Evolutionary conservation across 2,113 vertebrate genomes (phyloP).

Genomic region (Alectura lathami): DNA sequence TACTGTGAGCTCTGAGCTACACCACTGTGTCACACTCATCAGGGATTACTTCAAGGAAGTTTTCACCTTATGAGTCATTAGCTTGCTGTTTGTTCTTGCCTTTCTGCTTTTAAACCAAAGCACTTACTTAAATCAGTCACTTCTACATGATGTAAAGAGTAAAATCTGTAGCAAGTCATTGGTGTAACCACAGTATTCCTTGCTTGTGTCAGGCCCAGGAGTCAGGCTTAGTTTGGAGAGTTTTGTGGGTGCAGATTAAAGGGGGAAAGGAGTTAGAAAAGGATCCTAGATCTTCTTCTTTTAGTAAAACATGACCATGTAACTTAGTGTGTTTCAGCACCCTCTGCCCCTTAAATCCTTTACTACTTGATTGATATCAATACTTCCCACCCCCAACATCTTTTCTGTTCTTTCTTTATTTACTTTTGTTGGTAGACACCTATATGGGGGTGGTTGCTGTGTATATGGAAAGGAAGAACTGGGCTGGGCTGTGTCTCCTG

Average conservation of each 20-base stretch:
- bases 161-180: not conserved
- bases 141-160: not conserved
- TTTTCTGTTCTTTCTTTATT: not conserved
- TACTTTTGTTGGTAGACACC: not conserved
- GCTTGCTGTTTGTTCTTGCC: not conserved
- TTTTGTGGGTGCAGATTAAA: not conserved
- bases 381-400: accelerated
- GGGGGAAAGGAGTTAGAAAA: not conserved
- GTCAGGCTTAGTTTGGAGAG: not conserved
- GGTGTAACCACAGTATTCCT: not conserved
- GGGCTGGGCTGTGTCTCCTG: not conserved
- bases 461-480: not conserved
- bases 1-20: accelerated
- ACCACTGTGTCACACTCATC: not conserved
- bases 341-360: not conserved
- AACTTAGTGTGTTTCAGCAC: not conserved
- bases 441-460: not conserved
- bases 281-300: not conserved
- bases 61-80: not conserved
- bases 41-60: not conserved
- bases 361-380: not conserved
- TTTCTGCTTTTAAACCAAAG: not conserved
- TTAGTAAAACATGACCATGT: not conserved
- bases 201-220: not conserved
- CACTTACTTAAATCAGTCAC: not conserved